Evolutionary conservation across 2,888 invertebrate species (phyloP).

Genomic region (Atethmia centrago): DNA sequence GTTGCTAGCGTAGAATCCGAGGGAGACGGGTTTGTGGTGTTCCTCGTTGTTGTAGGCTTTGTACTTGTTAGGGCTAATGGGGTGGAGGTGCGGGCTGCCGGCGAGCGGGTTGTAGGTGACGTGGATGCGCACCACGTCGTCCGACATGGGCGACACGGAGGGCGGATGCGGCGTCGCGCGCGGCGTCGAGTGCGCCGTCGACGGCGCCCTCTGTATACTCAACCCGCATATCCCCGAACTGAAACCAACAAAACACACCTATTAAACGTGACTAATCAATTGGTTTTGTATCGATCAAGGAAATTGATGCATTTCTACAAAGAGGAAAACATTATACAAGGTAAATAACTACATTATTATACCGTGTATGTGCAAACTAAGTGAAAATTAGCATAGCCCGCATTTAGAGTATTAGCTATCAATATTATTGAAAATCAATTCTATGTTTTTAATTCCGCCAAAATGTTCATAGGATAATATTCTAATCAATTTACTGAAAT

Average conservation of each 20-base stretch:
- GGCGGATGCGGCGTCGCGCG: constrained; percentile 92
- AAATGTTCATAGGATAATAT: constrained; percentile 1
- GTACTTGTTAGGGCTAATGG: constrained; percentile 85
- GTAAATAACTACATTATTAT: constrained; percentile 40
- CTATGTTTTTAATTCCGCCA: constrained; percentile 10
- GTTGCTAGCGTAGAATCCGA: constrained; percentile 89
- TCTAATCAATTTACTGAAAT: constrained; percentile 14
- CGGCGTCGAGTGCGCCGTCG: constrained; percentile 92
- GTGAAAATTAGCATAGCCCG: constrained; percentile 49
- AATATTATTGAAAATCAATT: constrained; percentile 16
- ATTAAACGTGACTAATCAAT: constrained; percentile 19
- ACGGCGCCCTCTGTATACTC: constrained; percentile 89
- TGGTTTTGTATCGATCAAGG: constrained; percentile 11
- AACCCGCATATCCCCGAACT: constrained; percentile 88
- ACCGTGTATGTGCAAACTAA: constrained; percentile 49
- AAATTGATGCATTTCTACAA: constrained; percentile 45
- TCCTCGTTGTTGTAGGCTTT: constrained; percentile 79
- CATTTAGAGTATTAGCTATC: constrained; percentile 28
- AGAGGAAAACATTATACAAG: constrained; percentile 27
- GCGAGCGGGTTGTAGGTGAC: constrained; percentile 92
- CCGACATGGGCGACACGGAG: constrained; percentile 91
- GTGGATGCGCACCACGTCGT: constrained; percentile 94
- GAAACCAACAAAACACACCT: constrained; percentile 66
- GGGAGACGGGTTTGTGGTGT: constrained; percentile 83
- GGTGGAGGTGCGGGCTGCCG: constrained; percentile 90